Evolutionary conservation across 2,888 invertebrate genomes (phyloP), one percentile per base, ranked within the genome.

Genomic region (Hydraecia micacea): DNA sequence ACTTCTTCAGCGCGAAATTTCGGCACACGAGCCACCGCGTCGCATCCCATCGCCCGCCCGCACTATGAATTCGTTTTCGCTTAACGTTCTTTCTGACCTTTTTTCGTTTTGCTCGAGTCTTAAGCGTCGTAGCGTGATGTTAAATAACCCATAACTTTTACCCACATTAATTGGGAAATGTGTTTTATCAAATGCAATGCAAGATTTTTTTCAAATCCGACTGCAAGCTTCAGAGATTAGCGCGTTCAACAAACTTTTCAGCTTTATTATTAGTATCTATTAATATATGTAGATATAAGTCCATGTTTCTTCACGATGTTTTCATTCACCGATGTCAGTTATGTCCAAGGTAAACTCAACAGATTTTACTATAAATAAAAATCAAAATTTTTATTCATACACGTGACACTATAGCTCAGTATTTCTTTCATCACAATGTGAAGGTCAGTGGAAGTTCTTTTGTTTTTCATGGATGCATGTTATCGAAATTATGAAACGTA

Each of bases 401-500:
- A 52, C 21, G 18, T 52, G 49, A 52, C n/a, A 58, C 11, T 55
- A 4, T 9, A 55, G 6, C 8, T 25, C 55, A 9, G 55, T 55
- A 55, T 25, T 11, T 11, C 13, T 58, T 58, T 58, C 32, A 62
- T 62, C 18, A 60, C 28, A 28, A 15, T 8, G 15, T 60, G 28
- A 60, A 60, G 62, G 2, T 25, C 78, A 49, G 8, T 25, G 8
- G 21, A 9, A 5, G 8, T 66, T 66, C 15, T 60, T 76, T 39
- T 49, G 49, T 79, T 68, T 71, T 71, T 58, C 15, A 72, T 68
- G 13, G 2, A 65, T 36, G 46, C 60, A 62, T 58, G 28, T 32
- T 36, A 49, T 39, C 39, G 58, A 62, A 66, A 25, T 70, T 52
- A 58, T 74, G 63, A 79, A 73, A 83, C 55, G n/a, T n/a, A 63